Base-by-base conservation (phyloP, 37 sponge, comb jelly and placozoan genomes). In the Sycon ciliatum region DNA sequence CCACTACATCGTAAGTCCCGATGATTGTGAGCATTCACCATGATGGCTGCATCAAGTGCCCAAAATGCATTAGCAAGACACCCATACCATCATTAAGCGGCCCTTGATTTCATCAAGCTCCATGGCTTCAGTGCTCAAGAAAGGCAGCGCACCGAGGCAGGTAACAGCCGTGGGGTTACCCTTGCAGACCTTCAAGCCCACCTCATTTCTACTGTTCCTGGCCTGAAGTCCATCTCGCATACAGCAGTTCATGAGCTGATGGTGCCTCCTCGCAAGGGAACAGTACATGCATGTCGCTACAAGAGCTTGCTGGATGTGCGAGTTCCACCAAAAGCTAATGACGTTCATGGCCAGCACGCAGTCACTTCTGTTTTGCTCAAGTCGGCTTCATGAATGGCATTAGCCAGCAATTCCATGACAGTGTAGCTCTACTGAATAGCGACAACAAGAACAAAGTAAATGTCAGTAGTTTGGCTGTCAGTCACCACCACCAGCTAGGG, bases 381-480 rank as follows among this genome's bases (percentile, higher is more conserved):
- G 67, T 66, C 24, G 67, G 36, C 67, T 66, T 36, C 34, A 29
- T 34, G 33, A 27, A 36, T 34, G 67, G 35, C 36, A 36, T 66
- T 31, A 24, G 36, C 32, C 24, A 7, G 32, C 30, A 32, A 2
- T 66, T 66, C 33, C 24, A 66, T 34, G 33, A 64, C 32, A 34
- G 32, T 34, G 29, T 34, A 24, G 34, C 34, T 34, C 31, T 66
- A 31, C 42, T 69, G 31, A 40, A 28, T 24, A 46, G 71, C 42
- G 71, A 69, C 28, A 52, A 69, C 32, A 69, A 26, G 71, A 69
- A 42, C 9, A 69, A 69, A 52, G 24, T 69, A 42, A 69, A 69
- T 26, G 53, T 69, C 6, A 52, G 71, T 22, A 23, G 52, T 54
- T 31, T 69, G 42, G 71, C 71, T 39, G 71, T 69, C 3, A 69